A percentile compares a stretch with the other conserved stretches of the same genome.
Conservation (phyloP, 2,113 vertebrate species). For the Varanus komodoensis region DNA sequence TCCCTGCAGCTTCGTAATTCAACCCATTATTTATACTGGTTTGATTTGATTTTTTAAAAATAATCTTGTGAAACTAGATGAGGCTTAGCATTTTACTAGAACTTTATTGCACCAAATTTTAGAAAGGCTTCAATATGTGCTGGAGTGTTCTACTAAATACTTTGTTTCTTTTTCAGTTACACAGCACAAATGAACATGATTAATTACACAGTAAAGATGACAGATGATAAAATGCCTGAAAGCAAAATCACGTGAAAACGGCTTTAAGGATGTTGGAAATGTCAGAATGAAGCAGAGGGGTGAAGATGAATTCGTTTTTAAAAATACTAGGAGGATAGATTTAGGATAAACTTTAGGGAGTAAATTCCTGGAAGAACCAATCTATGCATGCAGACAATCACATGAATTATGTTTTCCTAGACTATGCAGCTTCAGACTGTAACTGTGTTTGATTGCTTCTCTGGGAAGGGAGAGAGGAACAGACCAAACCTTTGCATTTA, state of each 20-base stretch:
- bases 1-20: constrained; percentile 85
- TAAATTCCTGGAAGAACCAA: neutral
- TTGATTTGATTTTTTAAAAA: constrained; percentile 77
- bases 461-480: neutral
- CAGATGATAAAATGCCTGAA: neutral
- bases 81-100: constrained; percentile 75
- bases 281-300: neutral
- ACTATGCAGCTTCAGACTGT: neutral
- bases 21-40: constrained; percentile 83
- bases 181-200: neutral
- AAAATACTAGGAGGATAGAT: neutral
- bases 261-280: neutral
- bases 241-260: neutral
- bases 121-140: constrained; percentile 63
- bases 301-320: neutral
- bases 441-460: neutral
- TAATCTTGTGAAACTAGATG: constrained; percentile 76
- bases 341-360: neutral
- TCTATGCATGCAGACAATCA: neutral
- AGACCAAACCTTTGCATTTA: neutral
- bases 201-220: neutral
- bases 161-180: constrained; percentile 38
- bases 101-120: constrained; percentile 61
- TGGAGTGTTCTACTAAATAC: constrained; percentile 63
- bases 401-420: neutral